phyloP scores from a whole-genome alignment of 2,113 vertebrate genomes.

The Elephas maximus region DNA sequence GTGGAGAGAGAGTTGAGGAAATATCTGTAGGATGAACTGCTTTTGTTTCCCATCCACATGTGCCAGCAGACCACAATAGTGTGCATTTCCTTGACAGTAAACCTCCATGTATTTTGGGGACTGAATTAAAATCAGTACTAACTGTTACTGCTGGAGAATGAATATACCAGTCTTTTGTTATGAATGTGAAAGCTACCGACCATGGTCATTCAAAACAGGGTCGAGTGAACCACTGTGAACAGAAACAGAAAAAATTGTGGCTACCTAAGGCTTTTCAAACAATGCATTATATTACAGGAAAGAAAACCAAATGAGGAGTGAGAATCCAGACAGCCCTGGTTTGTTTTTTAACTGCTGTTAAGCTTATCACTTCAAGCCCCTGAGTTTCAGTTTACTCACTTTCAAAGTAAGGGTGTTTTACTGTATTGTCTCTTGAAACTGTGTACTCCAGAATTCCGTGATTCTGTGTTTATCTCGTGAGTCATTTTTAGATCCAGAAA shows the following conservation, averaged over 20 bases:
- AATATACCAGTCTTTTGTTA: neutral
- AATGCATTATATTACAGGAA: neutral
- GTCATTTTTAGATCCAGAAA: constrained; percentile 57
- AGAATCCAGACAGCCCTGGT: neutral
- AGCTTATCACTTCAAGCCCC: neutral
- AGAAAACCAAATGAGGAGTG: constrained; percentile 19
- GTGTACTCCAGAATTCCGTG: constrained; percentile 34
- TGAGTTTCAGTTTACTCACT: constrained; percentile 40
- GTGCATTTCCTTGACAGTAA: constrained; percentile 23
- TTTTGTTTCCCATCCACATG: neutral
- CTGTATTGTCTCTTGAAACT: neutral
- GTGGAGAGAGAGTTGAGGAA: neutral
- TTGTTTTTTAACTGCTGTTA: constrained; percentile 10
- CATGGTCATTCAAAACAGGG: constrained; percentile 40
- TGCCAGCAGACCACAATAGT: neutral
- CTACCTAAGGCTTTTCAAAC: neutral
- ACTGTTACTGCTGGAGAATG: constrained; percentile 27
- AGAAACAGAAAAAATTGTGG: constrained; percentile 44
- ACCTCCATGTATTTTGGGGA: neutral
- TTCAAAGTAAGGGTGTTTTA: neutral
- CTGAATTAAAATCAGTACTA: constrained; percentile 39
- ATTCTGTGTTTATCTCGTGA: constrained; percentile 53
- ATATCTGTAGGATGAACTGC: constrained; percentile 38
- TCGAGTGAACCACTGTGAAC: neutral
- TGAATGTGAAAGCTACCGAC: constrained; percentile 8